phyloP scores from a whole-genome alignment of 2,888 invertebrate genomes.

The Drosophila paranaensis region DNA sequence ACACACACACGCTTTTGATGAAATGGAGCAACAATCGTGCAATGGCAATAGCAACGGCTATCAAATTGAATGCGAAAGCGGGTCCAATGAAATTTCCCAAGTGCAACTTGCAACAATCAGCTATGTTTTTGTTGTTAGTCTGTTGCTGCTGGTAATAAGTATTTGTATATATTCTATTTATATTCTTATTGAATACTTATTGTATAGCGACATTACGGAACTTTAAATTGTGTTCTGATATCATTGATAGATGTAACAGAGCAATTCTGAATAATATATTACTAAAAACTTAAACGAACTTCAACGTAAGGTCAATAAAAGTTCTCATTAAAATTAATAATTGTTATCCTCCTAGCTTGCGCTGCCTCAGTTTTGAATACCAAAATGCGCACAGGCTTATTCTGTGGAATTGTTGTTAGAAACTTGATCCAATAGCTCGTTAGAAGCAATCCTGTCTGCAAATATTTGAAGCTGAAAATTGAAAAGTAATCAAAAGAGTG shows the following conservation, averaged over 20 bases:
- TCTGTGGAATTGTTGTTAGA: neutral
- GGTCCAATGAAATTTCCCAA: constrained; percentile 51
- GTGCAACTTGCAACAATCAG: constrained; percentile 33
- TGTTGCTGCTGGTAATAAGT: constrained; percentile 27
- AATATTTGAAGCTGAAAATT: constrained; percentile 4
- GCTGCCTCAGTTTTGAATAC: neutral
- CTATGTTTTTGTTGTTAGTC: constrained; percentile 22
- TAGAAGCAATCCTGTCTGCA: neutral
- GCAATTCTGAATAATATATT: no score
- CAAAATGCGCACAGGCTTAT: neutral
- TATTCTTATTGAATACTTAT: no score
- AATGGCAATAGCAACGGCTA: constrained; percentile 5
- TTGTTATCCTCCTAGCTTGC: no score
- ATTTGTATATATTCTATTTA: neutral
- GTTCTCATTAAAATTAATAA: no score
- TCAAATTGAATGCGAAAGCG: constrained; percentile 36
- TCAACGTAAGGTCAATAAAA: no score
- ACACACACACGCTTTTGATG: constrained; percentile 9
- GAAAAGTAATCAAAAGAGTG: constrained; percentile 17
- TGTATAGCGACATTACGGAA: no score
- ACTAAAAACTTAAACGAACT: no score
- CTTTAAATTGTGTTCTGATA: no score
- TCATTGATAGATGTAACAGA: no score
- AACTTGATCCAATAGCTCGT: neutral
- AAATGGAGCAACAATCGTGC: constrained; percentile 32